Evolutionary conservation across 30 jellyfish, hydroid and myxozoan genomes (phyloP).

Genomic region (Phacellophora camtschatica): DNA sequence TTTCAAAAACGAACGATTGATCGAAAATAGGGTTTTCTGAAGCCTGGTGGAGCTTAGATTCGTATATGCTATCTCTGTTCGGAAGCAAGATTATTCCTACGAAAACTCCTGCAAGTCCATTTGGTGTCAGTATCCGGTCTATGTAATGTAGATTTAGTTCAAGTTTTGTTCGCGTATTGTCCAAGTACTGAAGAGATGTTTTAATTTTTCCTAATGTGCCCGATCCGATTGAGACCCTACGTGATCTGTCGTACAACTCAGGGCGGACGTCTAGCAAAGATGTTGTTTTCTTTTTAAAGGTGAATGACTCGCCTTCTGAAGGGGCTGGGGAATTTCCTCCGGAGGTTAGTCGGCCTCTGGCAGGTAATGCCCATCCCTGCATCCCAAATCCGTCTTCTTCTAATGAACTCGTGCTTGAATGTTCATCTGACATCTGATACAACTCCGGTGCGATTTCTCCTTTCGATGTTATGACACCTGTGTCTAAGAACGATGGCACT

Average conservation of each 20-base stretch:
- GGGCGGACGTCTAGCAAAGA: background rate
- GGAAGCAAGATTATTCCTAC: conserved; percentile 33
- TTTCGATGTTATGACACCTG: background rate
- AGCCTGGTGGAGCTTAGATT: conserved; percentile 16
- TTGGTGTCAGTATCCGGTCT: background rate
- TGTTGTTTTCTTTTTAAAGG: background rate
- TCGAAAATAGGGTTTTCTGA: conserved; percentile 22
- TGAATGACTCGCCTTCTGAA: conserved; percentile 4
- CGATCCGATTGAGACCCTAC: background rate
- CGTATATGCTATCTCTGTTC: conserved; percentile 27
- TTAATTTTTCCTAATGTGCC: conserved; percentile 9
- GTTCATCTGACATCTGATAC: background rate
- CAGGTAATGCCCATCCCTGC: too few relatives aligned
- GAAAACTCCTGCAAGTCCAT: background rate
- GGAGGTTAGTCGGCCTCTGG: background rate
- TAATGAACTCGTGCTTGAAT: background rate
- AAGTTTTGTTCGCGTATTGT: background rate
- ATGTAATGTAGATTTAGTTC: background rate
- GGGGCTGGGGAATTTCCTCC: conserved; percentile 1
- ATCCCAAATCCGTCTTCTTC: background rate
- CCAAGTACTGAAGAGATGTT: background rate
- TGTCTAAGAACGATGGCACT: background rate
- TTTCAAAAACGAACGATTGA: conserved; percentile 36
- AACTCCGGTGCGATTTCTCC: conserved; percentile 20
- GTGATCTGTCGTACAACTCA: conserved; percentile 14